Base-by-base conservation (phyloP, 2,113 vertebrate species). In the Taxidea taxus region DNA sequence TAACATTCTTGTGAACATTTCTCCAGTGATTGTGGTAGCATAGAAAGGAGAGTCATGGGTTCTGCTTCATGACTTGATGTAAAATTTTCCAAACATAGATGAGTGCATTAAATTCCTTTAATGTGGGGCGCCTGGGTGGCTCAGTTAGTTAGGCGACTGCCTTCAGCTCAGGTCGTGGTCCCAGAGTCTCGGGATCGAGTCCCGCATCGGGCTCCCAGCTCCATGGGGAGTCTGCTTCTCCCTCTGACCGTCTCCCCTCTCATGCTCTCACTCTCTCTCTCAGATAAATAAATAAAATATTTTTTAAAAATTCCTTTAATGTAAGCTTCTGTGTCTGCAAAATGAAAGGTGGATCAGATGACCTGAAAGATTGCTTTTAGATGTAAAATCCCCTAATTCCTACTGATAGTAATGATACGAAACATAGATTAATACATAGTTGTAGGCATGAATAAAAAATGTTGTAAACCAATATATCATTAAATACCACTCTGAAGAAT, bases 281-380 rank as follows among this genome's bases (percentile, higher is more conserved):
- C n/a, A n/a, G n/a, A n/a, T n/a, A n/a, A n/a, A n/a, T n/a, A n/a
- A n/a, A n/a, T n/a, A n/a, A n/a, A n/a, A n/a, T n/a, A n/a, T n/a
- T n/a, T n/a, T n/a, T n/a, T n/a, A n/a, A n/a, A 60, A 84, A 75
- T 44, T 51, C 31, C 42, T 31, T 51, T 87, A 2, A 77, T 78
- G 78, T 91, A 83, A 91, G 44, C 37, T 92, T 95, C 60, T 94
- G 68, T 7, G 47, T 80, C 54, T 78, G 7, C 39, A 93, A 97
- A 94, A 77, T 80, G 18, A 60, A 39, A 60, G 21, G 72, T 47
- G 21, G 14, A 31, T 87, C 49, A 72, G 4, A 93, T 83, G 80
- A 95, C 2, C 29, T 66, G 27, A 94, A 95, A 88, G 44, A 20
- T 84, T 44, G n/a, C 34, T 66, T 51, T 82, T 56, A 74, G 23